Conservation (phyloP, 2,888 invertebrate species). For the Chymomyza fuscimana region DNA sequence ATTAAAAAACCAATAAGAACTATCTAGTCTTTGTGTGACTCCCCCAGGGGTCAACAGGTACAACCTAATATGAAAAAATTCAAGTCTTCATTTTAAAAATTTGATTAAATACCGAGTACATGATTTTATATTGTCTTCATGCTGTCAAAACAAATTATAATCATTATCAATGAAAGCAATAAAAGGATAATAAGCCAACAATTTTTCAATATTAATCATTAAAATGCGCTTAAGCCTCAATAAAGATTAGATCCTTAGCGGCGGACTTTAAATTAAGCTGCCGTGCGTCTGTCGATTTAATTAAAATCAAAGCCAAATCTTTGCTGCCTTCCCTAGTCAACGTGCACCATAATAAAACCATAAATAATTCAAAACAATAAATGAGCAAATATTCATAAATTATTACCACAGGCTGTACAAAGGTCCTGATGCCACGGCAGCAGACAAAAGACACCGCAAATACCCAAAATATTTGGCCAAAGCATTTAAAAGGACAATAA, state of each 20-base stretch:
- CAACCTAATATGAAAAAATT: too few relatives aligned
- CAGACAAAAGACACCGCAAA: conserved; percentile 59
- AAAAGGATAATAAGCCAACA: neutral
- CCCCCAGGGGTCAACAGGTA: too few relatives aligned
- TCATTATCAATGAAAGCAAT: neutral
- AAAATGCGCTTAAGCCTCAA: neutral
- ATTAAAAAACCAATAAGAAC: too few relatives aligned
- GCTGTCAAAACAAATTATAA: neutral
- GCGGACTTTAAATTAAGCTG: conserved; percentile 67
- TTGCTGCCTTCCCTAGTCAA: conserved; percentile 43
- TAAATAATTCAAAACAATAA: conserved; percentile 75
- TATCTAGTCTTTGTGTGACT: too few relatives aligned
- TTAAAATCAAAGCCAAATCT: conserved; percentile 74
- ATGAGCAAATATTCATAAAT: conserved; percentile 75
- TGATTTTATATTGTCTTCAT: too few relatives aligned
- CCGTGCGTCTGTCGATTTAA: conserved; percentile 69
- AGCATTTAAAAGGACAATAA: conserved; percentile 74
- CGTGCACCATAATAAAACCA: conserved; percentile 66
- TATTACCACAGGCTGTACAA: conserved; percentile 54
- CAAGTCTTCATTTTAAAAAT: too few relatives aligned
- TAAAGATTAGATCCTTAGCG: conserved; percentile 43
- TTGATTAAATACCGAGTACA: too few relatives aligned
- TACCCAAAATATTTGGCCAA: conserved; percentile 73
- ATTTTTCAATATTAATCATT: conserved; percentile 6
- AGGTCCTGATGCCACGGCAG: conserved; percentile 22